Evolutionary conservation across 2,113 vertebrate species (phyloP).

Genomic region (Fukomys damarensis): DNA sequence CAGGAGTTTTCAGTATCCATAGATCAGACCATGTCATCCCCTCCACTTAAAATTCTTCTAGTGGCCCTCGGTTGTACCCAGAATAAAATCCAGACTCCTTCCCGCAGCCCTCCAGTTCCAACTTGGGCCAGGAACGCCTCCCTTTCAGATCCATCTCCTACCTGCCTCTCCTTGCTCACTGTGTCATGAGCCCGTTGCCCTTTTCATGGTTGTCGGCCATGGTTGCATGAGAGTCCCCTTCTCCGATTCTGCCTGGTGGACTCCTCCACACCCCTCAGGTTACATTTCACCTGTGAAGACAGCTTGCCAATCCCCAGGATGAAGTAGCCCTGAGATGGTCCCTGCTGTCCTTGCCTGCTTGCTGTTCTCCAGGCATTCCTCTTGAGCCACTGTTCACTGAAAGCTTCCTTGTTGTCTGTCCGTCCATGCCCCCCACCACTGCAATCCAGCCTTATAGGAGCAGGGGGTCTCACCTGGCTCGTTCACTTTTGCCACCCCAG

Average conservation of each 20-base stretch:
- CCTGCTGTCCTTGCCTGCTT: no score
- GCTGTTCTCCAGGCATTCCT: no score
- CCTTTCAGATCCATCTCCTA: not conserved
- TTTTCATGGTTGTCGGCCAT: fast-evolving
- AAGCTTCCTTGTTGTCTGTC: not conserved
- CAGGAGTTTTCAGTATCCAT: not conserved
- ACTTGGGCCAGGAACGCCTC: not conserved
- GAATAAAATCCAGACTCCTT: not conserved
- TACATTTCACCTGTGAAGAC: not conserved
- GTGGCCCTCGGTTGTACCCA: not conserved
- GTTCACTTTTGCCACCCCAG: not conserved
- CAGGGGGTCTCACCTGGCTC: not conserved
- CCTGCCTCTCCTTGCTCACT: not conserved
- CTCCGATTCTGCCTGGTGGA: not conserved
- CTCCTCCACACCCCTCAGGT: not conserved
- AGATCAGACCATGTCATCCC: not conserved
- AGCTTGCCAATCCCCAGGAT: not conserved
- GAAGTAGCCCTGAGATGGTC: not conserved
- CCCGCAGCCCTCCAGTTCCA: no score
- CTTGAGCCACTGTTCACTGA: fast-evolving
- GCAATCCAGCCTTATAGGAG: not conserved
- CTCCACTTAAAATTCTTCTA: not conserved
- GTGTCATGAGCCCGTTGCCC: fast-evolving
- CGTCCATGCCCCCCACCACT: not conserved
- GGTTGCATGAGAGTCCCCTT: not conserved